Conservation (phyloP, 2,797 vertebrate genomes). For the Artibeus jamaicensis region DNA sequence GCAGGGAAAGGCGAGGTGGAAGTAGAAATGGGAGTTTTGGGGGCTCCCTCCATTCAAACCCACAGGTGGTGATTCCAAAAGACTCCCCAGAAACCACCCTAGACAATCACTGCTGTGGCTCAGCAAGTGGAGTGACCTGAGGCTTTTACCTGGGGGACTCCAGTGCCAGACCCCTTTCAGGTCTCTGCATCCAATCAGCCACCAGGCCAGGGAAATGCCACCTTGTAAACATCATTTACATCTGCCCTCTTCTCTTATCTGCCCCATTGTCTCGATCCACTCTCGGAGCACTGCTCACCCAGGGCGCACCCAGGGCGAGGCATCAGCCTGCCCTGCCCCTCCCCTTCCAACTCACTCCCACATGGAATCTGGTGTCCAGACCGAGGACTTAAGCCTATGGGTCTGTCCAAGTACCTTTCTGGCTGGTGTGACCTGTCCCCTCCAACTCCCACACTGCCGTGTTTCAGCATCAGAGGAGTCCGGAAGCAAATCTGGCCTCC, state of each 20-base stretch:
- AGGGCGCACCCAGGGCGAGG: no score
- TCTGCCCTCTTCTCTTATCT: not conserved
- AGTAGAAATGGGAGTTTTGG: not conserved
- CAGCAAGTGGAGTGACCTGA: fast-evolving
- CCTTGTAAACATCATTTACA: not conserved
- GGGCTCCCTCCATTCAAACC: not conserved
- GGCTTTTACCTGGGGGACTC: not conserved
- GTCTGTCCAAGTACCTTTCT: not conserved
- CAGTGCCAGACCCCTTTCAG: not conserved
- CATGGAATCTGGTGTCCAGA: not conserved
- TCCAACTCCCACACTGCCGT: not conserved
- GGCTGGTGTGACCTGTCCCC: not conserved
- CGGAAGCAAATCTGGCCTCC: not conserved
- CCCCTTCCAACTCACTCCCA: not conserved
- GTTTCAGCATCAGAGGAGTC: not conserved
- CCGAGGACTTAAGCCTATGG: not conserved
- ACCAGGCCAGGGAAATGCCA: not conserved
- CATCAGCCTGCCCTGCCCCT: not conserved
- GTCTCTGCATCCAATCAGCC: not conserved
- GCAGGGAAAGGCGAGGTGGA: not conserved
- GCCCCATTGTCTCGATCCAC: not conserved
- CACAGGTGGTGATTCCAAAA: not conserved
- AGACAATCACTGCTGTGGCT: fast-evolving
- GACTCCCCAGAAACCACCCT: not conserved
- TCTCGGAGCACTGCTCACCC: not conserved